phyloP scores from a whole-genome alignment of 2,888 invertebrate genomes.

The Iselma pallidipennis region DNA sequence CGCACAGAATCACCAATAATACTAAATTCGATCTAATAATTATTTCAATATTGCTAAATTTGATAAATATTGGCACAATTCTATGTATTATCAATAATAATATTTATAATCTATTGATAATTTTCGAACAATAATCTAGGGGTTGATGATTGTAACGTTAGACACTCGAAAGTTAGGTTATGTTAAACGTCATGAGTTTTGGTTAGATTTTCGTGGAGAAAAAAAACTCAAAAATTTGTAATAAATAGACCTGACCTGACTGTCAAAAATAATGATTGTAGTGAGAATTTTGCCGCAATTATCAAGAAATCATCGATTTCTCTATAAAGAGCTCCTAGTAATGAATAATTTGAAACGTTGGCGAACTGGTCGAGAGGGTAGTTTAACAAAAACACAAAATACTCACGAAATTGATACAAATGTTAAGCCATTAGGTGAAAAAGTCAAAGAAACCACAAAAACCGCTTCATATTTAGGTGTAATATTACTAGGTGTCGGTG shows the following conservation, averaged over 20 bases:
- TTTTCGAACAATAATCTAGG: neutral
- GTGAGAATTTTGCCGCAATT: neutral
- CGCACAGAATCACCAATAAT: neutral
- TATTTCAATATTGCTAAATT: too few species aligned
- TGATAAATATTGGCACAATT: too few species aligned
- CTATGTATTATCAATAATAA: too few species aligned
- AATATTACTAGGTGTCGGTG: constrained; percentile 71
- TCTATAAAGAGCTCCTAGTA: neutral
- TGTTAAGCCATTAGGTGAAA: constrained; percentile 71
- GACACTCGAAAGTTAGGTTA: neutral
- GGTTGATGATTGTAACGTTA: neutral
- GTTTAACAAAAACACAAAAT: constrained; percentile 5
- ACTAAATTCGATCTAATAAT: neutral
- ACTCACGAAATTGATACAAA: constrained; percentile 53
- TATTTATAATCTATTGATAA: too few species aligned
- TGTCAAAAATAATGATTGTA: neutral
- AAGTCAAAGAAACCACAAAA: constrained; percentile 89
- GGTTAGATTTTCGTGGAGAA: neutral
- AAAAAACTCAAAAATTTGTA: constrained; percentile 3
- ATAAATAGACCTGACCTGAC: constrained; percentile 6
- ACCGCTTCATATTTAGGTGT: constrained; percentile 84
- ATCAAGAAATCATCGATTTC: neutral
- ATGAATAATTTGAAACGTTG: neutral
- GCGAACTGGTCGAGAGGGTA: neutral
- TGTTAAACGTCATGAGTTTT: neutral